Evolutionary conservation across 2,888 invertebrate species (phyloP), one percentile per base, ranked within the genome.

Genomic region (Emesis furor): DNA sequence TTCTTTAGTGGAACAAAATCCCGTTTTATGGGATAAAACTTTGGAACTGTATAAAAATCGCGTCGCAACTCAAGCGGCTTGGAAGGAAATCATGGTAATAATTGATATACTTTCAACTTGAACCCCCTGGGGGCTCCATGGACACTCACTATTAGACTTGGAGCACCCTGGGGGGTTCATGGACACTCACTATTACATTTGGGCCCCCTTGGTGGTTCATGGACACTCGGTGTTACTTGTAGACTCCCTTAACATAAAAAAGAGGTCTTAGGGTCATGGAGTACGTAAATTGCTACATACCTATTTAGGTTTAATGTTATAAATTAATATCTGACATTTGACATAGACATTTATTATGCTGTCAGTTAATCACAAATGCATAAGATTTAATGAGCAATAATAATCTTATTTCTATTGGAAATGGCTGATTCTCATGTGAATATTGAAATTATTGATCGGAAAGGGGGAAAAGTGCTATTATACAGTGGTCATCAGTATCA

Each of bases 41-140:
- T 51, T 83, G 75, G 81, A 81, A 78, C 76, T 76, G 79, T 82
- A 84, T 84, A 82, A 84, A 84, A 84, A 82, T 84, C 78, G 82
- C 76, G 79, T 78, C 81, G 85, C 83, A 79, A 83, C 85, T 81
- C 85, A 83, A 86, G 83, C 82, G 76, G 81, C 81, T 73, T 76
- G 76, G 76, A 76, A 84, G 39, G 5, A 6, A 39, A 39, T 39
- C 39, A 6, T 84, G 86, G 55, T 86, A 81, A 78, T 84, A 84
- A 81, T 87, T 73, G 77, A 86, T 79, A n/a, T n/a, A n/a, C n/a
- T n/a, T n/a, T n/a, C n/a, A n/a, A n/a, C 55, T 55, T 55, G 55
- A 55, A 55, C 2, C 55, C 55, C 55, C 55, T n/a, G n/a, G 14
- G 55, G 6, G n/a, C 55, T n/a, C 55, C 55, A 51, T 55, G n/a